Evolutionary conservation across 2,888 invertebrate species (phyloP), one percentile per base, ranked within the genome.

Genomic region (Athetis lepigone): DNA sequence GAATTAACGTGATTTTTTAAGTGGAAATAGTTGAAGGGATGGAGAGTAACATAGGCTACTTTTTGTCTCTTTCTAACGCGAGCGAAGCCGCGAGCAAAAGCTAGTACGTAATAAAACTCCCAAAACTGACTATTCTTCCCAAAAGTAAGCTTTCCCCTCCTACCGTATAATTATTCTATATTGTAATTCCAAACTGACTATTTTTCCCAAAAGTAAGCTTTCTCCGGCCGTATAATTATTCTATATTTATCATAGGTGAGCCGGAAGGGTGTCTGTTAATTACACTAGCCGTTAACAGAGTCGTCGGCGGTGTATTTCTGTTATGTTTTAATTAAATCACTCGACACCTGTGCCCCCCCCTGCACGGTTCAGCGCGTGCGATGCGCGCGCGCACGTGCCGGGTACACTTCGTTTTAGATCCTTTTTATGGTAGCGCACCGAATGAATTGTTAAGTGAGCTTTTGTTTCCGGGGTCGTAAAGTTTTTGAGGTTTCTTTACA

Each of bases 271-370:
- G 70, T 75, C 45, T 47, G 75, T 67, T 81, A 81, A 82, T 85
- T 81, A 84, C 75, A 71, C 66, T 72, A 72, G 75, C 79, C 68
- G 79, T 77, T 80, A 81, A 79, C 82, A 80, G 75, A 77, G 78
- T 77, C 75, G 77, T 73, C 69, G 69, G 76, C 81, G 78, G 67
- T 75, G 66, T 79, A 80, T 71, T 84, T 82, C 83, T 86, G 85
- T 85, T 78, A 71, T 74, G 81, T 81, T 83, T 87, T 88, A 88
- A 91, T 91, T 89, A 90, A 90, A 89, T 92, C 92, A 87, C 79
- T 92, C 90, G 72, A 80, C 92, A 92, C 92, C 91, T 92, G 92
- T 87, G 86, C 77, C 78, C 52, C 59, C 51, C 56, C 40, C 58
- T 43, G 7, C 37, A 37, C 23, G 55, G 50, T n/a, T 25, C 52